Conservation (phyloP, 2,113 vertebrate genomes). For the Nibea coibor region DNA sequence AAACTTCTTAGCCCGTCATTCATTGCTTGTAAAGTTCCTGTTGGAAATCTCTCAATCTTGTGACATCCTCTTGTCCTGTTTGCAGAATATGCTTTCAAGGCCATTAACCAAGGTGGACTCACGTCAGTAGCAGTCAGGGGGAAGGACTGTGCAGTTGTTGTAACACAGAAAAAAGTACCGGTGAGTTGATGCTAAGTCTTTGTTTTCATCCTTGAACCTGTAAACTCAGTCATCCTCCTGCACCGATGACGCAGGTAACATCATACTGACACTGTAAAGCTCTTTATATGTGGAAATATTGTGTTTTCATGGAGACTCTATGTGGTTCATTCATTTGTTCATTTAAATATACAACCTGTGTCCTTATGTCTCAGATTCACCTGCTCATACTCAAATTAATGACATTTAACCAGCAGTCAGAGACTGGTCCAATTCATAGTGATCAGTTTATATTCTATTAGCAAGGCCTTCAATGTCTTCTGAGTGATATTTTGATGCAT, state of each 20-base stretch:
- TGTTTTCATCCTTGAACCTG: not conserved
- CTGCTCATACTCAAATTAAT: too few species aligned
- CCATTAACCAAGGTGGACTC: constrained; percentile 98
- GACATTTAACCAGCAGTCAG: not conserved
- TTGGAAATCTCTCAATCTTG: not conserved
- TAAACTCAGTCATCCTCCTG: not conserved
- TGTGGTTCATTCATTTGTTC: not conserved
- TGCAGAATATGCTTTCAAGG: constrained; percentile 98
- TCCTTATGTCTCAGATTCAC: not conserved
- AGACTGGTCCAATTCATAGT: not conserved
- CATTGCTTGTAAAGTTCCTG: not conserved
- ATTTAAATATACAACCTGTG: not conserved
- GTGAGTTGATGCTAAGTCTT: constrained; percentile 83
- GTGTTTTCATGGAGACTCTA: not conserved
- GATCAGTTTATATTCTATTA: not conserved
- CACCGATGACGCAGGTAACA: not conserved
- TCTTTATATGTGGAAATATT: too few species aligned
- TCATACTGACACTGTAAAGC: not conserved
- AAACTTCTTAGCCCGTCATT: not conserved
- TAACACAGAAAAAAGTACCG: constrained; percentile 99
- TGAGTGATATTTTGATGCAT: not conserved
- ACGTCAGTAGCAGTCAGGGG: constrained; percentile 97
- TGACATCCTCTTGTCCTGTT: not conserved
- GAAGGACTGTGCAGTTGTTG: constrained; percentile 96
- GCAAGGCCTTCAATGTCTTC: too few species aligned